Conservation (phyloP, 2,888 invertebrate genomes). For the Eristalis tenax region DNA sequence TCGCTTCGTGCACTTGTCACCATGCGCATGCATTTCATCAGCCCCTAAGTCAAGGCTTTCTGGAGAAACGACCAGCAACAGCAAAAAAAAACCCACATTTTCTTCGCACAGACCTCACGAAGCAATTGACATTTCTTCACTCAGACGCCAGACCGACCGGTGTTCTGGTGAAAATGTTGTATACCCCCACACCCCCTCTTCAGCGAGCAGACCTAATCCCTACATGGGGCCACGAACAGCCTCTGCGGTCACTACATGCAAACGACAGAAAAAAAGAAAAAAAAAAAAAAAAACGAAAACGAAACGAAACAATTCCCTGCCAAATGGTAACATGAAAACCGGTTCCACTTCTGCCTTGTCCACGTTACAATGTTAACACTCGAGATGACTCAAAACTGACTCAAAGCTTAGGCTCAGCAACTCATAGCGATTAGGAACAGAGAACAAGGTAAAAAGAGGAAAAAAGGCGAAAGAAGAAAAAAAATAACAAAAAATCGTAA, state of each 20-base stretch:
- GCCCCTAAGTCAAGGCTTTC: too few species aligned
- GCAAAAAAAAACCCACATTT: not conserved
- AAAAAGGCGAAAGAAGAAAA: not conserved
- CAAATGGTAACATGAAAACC: constrained; percentile 60
- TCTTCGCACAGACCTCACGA: not conserved
- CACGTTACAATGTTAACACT: constrained; percentile 46
- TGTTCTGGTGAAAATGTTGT: not conserved
- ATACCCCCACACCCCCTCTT: not conserved
- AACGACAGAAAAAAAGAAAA: not conserved
- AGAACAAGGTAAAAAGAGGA: not conserved
- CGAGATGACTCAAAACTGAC: constrained; percentile 66
- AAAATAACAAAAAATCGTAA: not conserved
- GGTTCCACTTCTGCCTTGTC: constrained; percentile 53
- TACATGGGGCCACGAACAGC: not conserved
- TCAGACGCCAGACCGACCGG: not conserved
- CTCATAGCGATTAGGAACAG: constrained; percentile 27
- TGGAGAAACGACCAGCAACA: not conserved
- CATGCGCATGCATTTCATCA: too few species aligned
- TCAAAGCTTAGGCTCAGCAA: constrained; percentile 48
- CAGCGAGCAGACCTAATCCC: not conserved
- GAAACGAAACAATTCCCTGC: constrained; percentile 1
- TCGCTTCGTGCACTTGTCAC: too few species aligned
- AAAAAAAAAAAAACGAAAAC: constrained; percentile 1
- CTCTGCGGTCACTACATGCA: not conserved
- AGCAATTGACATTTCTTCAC: not conserved